Evolutionary conservation across 2,797 vertebrate species (phyloP).

Genomic region (Sandelia bainsii): DNA sequence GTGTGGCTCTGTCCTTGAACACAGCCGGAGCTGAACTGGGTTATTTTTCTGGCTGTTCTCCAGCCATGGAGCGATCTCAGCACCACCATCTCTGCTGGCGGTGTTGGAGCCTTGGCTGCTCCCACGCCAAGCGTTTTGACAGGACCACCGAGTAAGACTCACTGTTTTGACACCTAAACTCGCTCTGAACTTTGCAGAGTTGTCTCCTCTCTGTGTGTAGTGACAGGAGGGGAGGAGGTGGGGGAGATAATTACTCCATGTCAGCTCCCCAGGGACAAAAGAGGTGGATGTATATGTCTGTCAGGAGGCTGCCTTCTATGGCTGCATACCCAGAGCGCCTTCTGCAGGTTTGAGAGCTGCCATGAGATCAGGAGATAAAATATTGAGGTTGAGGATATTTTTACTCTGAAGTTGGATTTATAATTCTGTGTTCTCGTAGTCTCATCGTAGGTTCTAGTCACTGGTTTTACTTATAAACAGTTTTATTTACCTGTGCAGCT

Average conservation of each 20-base stretch:
- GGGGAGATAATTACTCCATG: conserved; percentile 14
- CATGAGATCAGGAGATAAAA: neutral
- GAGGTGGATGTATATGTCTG: conserved; percentile 3
- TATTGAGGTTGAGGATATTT: no score
- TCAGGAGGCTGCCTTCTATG: conserved; percentile 3
- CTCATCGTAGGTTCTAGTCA: no score
- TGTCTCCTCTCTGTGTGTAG: neutral
- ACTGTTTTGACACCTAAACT: conserved; percentile 28
- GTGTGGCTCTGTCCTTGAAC: conserved; percentile 8
- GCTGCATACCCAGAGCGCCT: neutral
- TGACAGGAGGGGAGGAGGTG: neutral
- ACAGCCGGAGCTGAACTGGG: neutral
- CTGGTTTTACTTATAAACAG: no score
- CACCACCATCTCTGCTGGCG: conserved; percentile 17
- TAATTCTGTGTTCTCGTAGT: no score
- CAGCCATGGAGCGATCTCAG: conserved; percentile 5
- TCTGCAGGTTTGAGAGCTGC: neutral
- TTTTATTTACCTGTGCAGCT: no score
- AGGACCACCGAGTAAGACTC: neutral
- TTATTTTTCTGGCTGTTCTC: conserved; percentile 16
- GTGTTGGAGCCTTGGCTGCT: neutral
- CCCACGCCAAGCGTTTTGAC: conserved; percentile 13
- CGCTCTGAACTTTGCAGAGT: conserved; percentile 30
- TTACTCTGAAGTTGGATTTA: no score
- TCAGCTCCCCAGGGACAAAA: neutral